These are phyloP conservation scores for Oreamnos americanus DNA, from an alignment of 2,113 vertebrate genomes.

Conservation along the genomic window DNA sequence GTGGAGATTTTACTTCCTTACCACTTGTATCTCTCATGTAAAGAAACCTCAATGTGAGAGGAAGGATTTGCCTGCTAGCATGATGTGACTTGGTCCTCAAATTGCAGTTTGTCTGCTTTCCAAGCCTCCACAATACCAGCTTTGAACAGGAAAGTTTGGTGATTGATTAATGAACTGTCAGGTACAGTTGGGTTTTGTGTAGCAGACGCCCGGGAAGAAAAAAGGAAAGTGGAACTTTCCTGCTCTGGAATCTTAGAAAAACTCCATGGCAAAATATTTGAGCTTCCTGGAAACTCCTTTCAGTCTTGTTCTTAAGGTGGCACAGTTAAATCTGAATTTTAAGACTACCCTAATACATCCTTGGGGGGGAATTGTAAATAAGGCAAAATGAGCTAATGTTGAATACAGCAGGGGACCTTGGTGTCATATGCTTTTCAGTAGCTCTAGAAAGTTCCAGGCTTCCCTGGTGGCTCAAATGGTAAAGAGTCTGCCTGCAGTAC, in stretches of 20 bases:
- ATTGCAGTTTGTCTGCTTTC: background rate
- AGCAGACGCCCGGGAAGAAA: conserved; percentile 2
- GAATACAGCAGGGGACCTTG: background rate
- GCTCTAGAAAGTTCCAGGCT: background rate
- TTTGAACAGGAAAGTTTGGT: conserved; percentile 46
- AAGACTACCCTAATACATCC: background rate
- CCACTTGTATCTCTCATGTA: background rate
- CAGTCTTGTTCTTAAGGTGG: background rate
- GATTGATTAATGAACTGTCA: conserved; percentile 60
- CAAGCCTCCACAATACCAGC: background rate
- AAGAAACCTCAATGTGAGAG: background rate
- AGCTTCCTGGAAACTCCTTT: conserved; percentile 29
- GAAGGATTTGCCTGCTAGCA: background rate
- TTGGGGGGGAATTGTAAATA: background rate
- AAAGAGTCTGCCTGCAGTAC: background rate
- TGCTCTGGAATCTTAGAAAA: conserved; percentile 34
- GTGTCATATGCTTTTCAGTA: background rate
- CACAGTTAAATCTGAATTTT: background rate
- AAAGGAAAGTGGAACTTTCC: conserved; percentile 40
- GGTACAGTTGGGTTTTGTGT: conserved; percentile 44
- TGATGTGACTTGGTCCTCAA: conserved; percentile 10
- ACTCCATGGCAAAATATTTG: background rate
- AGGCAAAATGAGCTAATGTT: background rate
- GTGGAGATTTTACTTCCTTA: background rate
- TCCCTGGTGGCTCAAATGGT: background rate